Evolutionary conservation across 2,888 invertebrate species (phyloP).

Genomic region (Trachelus tabidus): DNA sequence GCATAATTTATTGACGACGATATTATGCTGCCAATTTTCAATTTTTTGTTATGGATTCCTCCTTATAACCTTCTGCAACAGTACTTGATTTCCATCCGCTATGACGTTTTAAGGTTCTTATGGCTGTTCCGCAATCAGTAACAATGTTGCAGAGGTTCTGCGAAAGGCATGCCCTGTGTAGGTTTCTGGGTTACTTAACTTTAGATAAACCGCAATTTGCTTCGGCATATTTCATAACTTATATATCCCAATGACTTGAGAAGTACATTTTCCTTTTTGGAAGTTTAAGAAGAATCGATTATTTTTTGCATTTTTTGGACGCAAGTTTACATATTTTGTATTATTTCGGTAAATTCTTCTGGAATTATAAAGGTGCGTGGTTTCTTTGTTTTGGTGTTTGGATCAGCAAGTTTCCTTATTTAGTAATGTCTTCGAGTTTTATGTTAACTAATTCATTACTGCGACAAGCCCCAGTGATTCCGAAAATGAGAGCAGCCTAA

Average conservation of each 20-base stretch:
- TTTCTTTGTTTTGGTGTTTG: constrained; percentile 21
- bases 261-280: constrained; percentile 22
- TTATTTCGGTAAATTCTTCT: constrained; percentile 23
- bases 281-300: constrained; percentile 19
- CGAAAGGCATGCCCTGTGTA: constrained; percentile 16
- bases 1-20: neutral
- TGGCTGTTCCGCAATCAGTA: constrained; percentile 14
- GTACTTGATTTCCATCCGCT: constrained; percentile 21
- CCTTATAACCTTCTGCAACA: constrained; percentile 23
- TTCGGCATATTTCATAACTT: constrained; percentile 14
- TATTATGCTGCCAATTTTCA: constrained; percentile 1
- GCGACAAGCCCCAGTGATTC: constrained; percentile 25
- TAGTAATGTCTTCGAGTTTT: constrained; percentile 18
- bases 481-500: constrained; percentile 29
- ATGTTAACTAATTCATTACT: constrained; percentile 23
- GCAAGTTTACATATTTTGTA: constrained; percentile 28
- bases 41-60: constrained; percentile 17
- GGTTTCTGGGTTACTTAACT: constrained; percentile 11
- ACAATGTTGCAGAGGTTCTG: constrained; percentile 6
- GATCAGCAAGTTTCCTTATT: constrained; percentile 19
- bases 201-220: constrained; percentile 11
- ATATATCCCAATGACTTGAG: constrained; percentile 13
- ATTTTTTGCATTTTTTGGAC: constrained; percentile 26
- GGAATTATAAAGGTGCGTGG: constrained; percentile 22
- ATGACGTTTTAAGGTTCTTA: constrained; percentile 26